Evolutionary conservation across 2,888 invertebrate genomes (phyloP).

Genomic region (Drosophila sordidula): DNA sequence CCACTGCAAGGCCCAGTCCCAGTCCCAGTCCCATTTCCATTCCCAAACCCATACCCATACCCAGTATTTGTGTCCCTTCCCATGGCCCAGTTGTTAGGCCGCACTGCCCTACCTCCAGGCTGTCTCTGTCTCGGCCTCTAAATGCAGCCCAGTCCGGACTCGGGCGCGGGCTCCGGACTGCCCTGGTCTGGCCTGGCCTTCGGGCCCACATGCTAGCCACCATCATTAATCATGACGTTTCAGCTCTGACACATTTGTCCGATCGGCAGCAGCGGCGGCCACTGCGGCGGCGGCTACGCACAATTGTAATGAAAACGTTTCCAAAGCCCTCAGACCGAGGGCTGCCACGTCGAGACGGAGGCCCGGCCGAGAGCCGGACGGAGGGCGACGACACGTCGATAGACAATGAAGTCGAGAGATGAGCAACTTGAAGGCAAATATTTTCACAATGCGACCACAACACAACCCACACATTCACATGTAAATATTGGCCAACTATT

Average conservation of each 20-base stretch:
- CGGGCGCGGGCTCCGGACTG: slow-evolving; percentile 31
- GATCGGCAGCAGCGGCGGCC: slow-evolving; percentile 74
- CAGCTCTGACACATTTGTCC: slow-evolving; percentile 83
- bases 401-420: slow-evolving; percentile 39
- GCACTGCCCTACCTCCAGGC: slow-evolving; percentile 67
- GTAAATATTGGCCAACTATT: slow-evolving; percentile 72
- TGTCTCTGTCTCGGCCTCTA: slow-evolving; percentile 45
- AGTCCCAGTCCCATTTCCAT: slow-evolving; percentile 17
- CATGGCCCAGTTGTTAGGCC: slow-evolving; percentile 51
- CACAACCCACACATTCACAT: slow-evolving; percentile 28
- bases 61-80: slow-evolving; percentile 55
- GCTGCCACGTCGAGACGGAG: slow-evolving; percentile 38
- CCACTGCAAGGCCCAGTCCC: slow-evolving; percentile 32
- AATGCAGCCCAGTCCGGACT: slow-evolving; percentile 46
- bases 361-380: slow-evolving; percentile 18
- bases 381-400: slow-evolving; percentile 27
- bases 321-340: slow-evolving; percentile 60
- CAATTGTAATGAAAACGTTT: slow-evolving; percentile 79
- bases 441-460: slow-evolving; percentile 42
- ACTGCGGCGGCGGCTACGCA: slow-evolving; percentile 53
- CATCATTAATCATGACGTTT: slow-evolving; percentile 85
- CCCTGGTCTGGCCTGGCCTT: slow-evolving; percentile 50
- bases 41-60: slow-evolving; percentile 23
- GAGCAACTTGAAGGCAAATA: slow-evolving; percentile 55
- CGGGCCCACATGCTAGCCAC: slow-evolving; percentile 82